phyloP scores from a whole-genome alignment of 2,888 invertebrate genomes.

The Entomobrya proxima region DNA sequence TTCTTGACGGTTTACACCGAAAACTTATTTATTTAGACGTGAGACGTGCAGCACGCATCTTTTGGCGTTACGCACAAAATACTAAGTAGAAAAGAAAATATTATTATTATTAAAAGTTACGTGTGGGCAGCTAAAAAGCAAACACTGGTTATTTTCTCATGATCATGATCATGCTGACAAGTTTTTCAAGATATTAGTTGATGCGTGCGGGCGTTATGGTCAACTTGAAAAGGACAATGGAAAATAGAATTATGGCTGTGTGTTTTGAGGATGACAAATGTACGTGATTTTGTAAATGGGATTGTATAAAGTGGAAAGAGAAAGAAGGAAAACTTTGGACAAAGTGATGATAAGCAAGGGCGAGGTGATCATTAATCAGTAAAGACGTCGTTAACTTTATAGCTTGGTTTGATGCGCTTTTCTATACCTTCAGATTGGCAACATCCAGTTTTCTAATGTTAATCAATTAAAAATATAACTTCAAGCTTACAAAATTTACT shows the following conservation, averaged over 20 bases:
- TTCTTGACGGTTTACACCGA: too few relatives aligned
- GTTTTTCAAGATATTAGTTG: too few relatives aligned
- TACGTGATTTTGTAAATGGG: constrained; percentile 3
- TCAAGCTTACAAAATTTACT: too few relatives aligned
- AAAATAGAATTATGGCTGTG: neutral
- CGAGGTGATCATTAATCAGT: constrained; percentile 30
- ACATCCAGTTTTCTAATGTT: too few relatives aligned
- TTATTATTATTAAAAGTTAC: too few relatives aligned
- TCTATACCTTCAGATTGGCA: neutral
- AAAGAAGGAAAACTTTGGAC: neutral
- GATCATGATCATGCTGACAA: neutral
- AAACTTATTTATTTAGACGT: too few relatives aligned
- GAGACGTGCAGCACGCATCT: too few relatives aligned
- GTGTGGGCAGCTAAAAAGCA: neutral
- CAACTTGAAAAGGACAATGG: constrained; percentile 8
- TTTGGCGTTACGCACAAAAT: too few relatives aligned
- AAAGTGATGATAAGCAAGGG: neutral
- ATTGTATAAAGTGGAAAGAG: neutral
- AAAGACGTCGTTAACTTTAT: neutral
- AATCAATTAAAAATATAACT: too few relatives aligned
- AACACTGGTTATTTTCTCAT: neutral
- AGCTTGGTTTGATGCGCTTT: neutral
- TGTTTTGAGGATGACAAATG: neutral
- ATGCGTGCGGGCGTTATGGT: neutral
- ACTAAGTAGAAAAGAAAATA: too few relatives aligned